These are phyloP conservation scores for Euura saliciscinereae DNA, from an alignment of 1,140 invertebrate species.

Conservation along the genomic window DNA sequence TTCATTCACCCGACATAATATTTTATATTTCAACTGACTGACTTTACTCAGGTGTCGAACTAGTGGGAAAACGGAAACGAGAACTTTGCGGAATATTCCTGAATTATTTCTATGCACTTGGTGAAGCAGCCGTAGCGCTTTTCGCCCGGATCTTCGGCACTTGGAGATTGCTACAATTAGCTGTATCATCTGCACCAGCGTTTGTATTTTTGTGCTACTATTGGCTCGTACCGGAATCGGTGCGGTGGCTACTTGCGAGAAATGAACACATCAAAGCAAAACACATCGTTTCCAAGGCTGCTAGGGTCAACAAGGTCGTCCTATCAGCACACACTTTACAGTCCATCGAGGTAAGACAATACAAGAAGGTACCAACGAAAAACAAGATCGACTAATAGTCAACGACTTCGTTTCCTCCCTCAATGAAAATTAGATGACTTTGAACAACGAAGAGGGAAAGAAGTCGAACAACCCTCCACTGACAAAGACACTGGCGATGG, in stretches of 20 bases:
- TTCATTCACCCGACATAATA: no score
- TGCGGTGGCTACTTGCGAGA: slow-evolving; percentile 67
- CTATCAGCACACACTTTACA: slow-evolving; percentile 56
- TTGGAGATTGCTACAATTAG: slow-evolving; percentile 66
- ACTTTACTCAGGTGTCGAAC: slow-evolving; percentile 68
- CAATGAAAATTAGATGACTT: no score
- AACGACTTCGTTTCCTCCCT: no score
- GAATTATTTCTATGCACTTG: slow-evolving; percentile 71
- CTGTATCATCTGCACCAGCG: slow-evolving; percentile 63
- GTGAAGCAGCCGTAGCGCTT: slow-evolving; percentile 66
- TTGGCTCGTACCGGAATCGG: slow-evolving; percentile 70
- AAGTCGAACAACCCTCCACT: neutral
- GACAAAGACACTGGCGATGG: neutral
- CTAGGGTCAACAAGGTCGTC: slow-evolving; percentile 60
- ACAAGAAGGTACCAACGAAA: no score
- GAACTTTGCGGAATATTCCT: slow-evolving; percentile 69
- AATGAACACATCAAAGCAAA: slow-evolving; percentile 59
- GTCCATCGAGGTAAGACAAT: slow-evolving; percentile 32
- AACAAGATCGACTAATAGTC: slow-evolving; percentile 17
- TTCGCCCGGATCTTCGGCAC: slow-evolving; percentile 65
- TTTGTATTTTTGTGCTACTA: slow-evolving; percentile 63
- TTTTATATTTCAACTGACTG: no score
- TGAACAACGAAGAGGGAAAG: no score
- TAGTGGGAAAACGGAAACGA: slow-evolving; percentile 67
- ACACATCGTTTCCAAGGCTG: slow-evolving; percentile 61